A percentile compares a stretch with the other conserved stretches of the same genome.
Evolutionary conservation across 2,797 vertebrate genomes (phyloP).

Genomic region (Ceryle rudis): DNA sequence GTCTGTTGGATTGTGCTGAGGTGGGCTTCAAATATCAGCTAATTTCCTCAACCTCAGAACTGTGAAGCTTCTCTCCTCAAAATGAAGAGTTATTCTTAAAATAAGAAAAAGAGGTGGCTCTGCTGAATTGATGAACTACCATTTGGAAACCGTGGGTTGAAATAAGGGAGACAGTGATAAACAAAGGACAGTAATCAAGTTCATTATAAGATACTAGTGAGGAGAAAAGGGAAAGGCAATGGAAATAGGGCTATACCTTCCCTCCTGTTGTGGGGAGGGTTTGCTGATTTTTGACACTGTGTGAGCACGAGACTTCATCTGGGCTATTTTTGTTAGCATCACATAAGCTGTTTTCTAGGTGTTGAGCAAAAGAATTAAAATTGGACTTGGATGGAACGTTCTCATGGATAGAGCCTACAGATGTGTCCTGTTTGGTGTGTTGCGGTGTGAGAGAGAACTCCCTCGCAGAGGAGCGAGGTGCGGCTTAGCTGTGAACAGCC

Average conservation of each 20-base stretch:
- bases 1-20: neutral
- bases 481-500: slow-evolving; percentile 64
- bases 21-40: neutral
- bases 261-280: too few relatives aligned
- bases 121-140: neutral
- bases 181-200: neutral
- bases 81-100: neutral
- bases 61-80: neutral
- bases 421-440: neutral
- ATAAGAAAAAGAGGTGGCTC: neutral
- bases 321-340: neutral
- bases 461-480: slow-evolving; percentile 70
- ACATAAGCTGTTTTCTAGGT: slow-evolving; percentile 15
- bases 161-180: neutral
- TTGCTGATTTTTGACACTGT: neutral
- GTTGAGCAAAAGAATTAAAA: slow-evolving; percentile 72
- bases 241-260: neutral
- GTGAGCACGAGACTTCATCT: neutral
- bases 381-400: slow-evolving; percentile 49
- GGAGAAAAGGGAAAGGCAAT: neutral
- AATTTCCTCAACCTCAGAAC: neutral
- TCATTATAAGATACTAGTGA: neutral
- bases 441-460: slow-evolving; percentile 55
- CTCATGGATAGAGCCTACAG: neutral
- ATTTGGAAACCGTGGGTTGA: neutral